Evolutionary conservation across 2,888 invertebrate genomes (phyloP), one percentile per base, ranked within the genome.

Genomic region (Fragum whitleyi): DNA sequence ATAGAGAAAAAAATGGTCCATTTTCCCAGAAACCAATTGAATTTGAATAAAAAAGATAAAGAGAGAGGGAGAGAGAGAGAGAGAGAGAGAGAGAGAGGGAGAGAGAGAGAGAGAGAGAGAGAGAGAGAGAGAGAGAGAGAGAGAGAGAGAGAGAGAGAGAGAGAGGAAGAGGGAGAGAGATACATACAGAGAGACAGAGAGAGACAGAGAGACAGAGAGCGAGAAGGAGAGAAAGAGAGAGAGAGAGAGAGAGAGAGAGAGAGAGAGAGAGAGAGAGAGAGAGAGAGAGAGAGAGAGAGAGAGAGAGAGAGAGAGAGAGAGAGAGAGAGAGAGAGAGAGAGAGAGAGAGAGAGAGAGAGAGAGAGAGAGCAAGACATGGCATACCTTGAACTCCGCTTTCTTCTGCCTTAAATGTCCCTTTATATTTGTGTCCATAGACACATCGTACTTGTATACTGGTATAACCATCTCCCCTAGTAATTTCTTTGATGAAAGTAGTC

Each of bases 291-390:
- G 59, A 53, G 69, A 73, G 81, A 69, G 81, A 69, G 74, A 73
- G 73, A 77, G 77, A 73, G 73, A 69, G 69, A 67, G 74, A 51
- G 74, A 69, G 74, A 47, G 2, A 53, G 79, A 79, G 78, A 67
- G 47, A 59, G 69, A 69, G 57, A 70, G 55, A 59, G 59, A 71
- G 55, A 55, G 65, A 53, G 14, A 23, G 28, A 51, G 70, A 73
- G 69, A 68, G 59, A 53, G 69, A 73, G 81, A 69, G 81, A 69
- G 74, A 73, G 73, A 77, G 77, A 73, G 73, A 69, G 69, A 67
- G 74, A 51, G 74, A 69, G 74, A 47, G 2, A 53, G 79, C 74
- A 74, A 67, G 47, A 59, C 61, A 69, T n/a, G 57, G 61, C 47
- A 19, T 62, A 62, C 62, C 62, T 62, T 16, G 16, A 21, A 9